phyloP scores from a whole-genome alignment of 2,888 invertebrate genomes.

The Allophyes oxyacanthae region DNA sequence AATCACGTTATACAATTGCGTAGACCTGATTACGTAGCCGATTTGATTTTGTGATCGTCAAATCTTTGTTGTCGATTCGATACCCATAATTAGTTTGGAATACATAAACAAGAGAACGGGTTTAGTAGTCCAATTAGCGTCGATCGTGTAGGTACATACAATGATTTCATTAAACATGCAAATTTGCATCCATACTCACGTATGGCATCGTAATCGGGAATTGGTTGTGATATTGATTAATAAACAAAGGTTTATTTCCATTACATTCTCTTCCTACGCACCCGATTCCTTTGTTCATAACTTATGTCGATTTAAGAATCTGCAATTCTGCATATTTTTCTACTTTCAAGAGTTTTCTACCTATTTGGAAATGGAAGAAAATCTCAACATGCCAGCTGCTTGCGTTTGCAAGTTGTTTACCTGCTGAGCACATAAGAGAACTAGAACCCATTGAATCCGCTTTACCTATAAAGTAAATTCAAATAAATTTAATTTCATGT shows the following conservation, averaged over 20 bases:
- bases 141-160: constrained; percentile 77
- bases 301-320: not conserved
- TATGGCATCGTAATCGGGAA: constrained; percentile 68
- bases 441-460: too few species aligned
- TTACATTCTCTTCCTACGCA: constrained; percentile 13
- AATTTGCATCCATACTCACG: constrained; percentile 72
- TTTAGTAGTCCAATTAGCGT: constrained; percentile 79
- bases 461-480: too few species aligned
- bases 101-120: constrained; percentile 75
- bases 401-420: not conserved
- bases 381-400: not conserved
- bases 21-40: constrained; percentile 25
- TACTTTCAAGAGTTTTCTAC: too few species aligned
- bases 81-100: constrained; percentile 71
- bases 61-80: constrained; percentile 63
- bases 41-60: constrained; percentile 47
- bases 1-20: constrained; percentile 2
- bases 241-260: constrained; percentile 51
- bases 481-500: too few species aligned
- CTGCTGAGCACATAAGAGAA: too few species aligned
- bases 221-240: constrained; percentile 60
- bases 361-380: too few species aligned
- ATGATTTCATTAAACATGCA: constrained; percentile 85
- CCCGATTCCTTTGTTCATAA: constrained; percentile 18
- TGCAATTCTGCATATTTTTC: too few species aligned